Evolutionary conservation across 2,113 vertebrate species (phyloP), one percentile per base, ranked within the genome.

Genomic region (Bufo bufo): DNA sequence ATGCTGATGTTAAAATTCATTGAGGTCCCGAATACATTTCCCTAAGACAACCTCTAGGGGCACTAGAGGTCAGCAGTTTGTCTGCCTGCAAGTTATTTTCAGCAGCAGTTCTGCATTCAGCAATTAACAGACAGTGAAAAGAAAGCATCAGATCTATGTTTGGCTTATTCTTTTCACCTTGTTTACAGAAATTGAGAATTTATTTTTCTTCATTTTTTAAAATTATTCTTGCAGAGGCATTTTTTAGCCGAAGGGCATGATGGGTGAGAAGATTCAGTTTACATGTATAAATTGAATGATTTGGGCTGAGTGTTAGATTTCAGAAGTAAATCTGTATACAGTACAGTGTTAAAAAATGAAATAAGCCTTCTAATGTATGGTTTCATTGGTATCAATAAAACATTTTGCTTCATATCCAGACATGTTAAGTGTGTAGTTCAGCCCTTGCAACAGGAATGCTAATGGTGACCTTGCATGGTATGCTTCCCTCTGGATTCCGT

Each of bases 11-110:
- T 47, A 58, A 89, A 50, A 66, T 71, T 47, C 56, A 52, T 92
- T 89, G 90, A 89, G 81, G 84, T 90, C 77, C 0, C 0, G 61
- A 45, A 23, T 74, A 12, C 0, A 45, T 90, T 90, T 90, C 13
- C 47, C 66, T 43, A 43, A 0, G 9, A 1, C 33, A 79, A 89
- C 92, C 93, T 91, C 90, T 90, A 89, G 91, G 81, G 91, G 92
- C 74, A 71, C 92, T 94, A 89, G 87, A 93, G 92, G 89, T 90
- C 89, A 94, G 93, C 89, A 89, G 93, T 91, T 90, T 45, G 33
- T 65, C n/a, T 59, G 58, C 50, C 14, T 16, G 78, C 77, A 69
- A 49, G 82, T 69, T 84, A 33, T 71, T 54, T 84, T 69, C 82
- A 54, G 63, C 80, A 49, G 80, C 45, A 82, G 17, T 61, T 82